Base-by-base conservation (phyloP, 2,888 invertebrate genomes). In the Thera obeliscata region DNA sequence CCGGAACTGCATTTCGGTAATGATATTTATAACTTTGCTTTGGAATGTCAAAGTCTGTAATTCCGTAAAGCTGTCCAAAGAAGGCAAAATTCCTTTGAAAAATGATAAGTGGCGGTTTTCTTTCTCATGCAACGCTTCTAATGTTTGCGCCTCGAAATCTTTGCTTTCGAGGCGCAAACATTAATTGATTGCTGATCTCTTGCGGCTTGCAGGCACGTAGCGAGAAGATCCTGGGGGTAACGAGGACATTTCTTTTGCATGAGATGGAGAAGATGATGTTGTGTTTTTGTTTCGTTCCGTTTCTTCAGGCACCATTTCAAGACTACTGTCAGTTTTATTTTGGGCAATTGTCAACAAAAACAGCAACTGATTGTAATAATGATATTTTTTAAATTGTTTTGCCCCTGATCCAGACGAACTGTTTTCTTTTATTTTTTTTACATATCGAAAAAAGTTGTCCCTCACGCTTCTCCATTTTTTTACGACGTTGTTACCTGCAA, bases 21-120 rank as follows among this genome's bases (percentile, higher is more conserved):
- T 70, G 38, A 70, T 60, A 49, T 70, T 56, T 61, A 67, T 60
- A 56, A 70, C 70, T 67, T 70, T 70, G 57, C 65, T 67, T 70
- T 71, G 69, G 64, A 73, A 78, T 55, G 66, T 73, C 66, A 75
- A 69, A 75, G 67, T 74, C 6, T 38, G 38, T 38, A 38, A 38
- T 38, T 75, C 73, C 65, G 74, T 76, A 74, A 76, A 76, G 67
- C 55, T 33, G 57, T 76, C 65, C 61, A 74, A 71, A 73, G 75
- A 74, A 66, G 77, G 76, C 76, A 76, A 71, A 74, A 77, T 76
- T 69, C 74, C 77, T 73, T 74, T 76, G 55, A 76, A 74, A 78
- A 76, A 77, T 66, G 74, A 74, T 66, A 76, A 74, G 69, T 76
- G 76, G 71, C 75, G 71, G 61, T 75, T 76, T 75, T 77, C 74